Percentiles rank a stretch among this genome's conserved stretches.
Evolutionary conservation across 2,888 invertebrate genomes (phyloP).

Genomic region (Agonum fuliginosum): DNA sequence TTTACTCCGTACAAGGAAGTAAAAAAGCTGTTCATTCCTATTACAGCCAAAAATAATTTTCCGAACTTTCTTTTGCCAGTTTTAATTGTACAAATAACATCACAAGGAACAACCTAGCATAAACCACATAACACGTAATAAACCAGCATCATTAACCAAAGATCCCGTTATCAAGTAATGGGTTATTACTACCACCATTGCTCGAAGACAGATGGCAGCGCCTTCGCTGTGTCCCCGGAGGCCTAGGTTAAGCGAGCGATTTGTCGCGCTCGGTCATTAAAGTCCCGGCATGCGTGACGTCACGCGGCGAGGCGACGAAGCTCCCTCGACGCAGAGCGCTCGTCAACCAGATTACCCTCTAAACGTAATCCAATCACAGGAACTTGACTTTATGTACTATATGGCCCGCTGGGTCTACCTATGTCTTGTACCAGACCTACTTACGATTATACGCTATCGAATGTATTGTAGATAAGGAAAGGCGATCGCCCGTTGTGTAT

Average conservation of each 20-base stretch:
- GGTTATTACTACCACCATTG: conserved; percentile 13
- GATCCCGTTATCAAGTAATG: not conserved
- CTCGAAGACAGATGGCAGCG: conserved; percentile 46
- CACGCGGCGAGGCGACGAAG: conserved; percentile 62
- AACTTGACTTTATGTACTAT: conserved; percentile 66
- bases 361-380: conserved; percentile 81
- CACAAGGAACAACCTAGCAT: too few relatives aligned
- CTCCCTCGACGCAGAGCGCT: conserved; percentile 79
- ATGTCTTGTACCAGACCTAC: conserved; percentile 63
- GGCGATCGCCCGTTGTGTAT: conserved; percentile 6
- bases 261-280: conserved; percentile 74
- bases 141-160: too few relatives aligned
- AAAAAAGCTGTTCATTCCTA: too few relatives aligned
- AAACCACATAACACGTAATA: too few relatives aligned
- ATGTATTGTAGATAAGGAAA: conserved; percentile 38
- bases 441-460: conserved; percentile 40
- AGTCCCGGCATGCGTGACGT: conserved; percentile 65
- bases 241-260: conserved; percentile 73
- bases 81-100: too few relatives aligned
- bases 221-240: conserved; percentile 64
- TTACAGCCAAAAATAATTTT: too few relatives aligned
- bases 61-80: too few relatives aligned
- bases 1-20: too few relatives aligned
- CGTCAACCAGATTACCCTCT: conserved; percentile 77
- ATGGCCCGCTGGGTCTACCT: conserved; percentile 65